Evolutionary conservation across 2,888 invertebrate species (phyloP).

Genomic region (Hydrotaea cyrtoneurina): DNA sequence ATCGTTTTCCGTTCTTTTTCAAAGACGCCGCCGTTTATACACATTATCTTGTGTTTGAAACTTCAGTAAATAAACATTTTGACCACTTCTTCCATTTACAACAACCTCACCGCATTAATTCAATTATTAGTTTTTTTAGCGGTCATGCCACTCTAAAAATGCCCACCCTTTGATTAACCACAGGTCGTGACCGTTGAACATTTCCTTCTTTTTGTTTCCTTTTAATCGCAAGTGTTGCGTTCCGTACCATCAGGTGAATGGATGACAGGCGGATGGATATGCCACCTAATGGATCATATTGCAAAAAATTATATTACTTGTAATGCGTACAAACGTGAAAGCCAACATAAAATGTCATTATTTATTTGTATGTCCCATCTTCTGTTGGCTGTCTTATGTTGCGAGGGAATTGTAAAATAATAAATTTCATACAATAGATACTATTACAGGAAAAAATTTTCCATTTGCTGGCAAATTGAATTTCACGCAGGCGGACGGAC

Average conservation of each 20-base stretch:
- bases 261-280: background rate
- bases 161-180: background rate
- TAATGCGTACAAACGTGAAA: background rate
- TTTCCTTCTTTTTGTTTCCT: background rate
- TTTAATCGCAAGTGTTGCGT: background rate
- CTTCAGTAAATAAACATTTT: too few relatives aligned
- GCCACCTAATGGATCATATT: slow-evolving; percentile 23
- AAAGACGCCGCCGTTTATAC: too few relatives aligned
- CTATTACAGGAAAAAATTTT: background rate
- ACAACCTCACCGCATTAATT: too few relatives aligned
- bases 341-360: slow-evolving; percentile 9
- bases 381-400: background rate
- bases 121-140: background rate
- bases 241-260: background rate
- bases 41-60: too few relatives aligned
- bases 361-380: background rate
- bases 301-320: slow-evolving; percentile 17
- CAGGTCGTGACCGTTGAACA: background rate
- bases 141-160: background rate
- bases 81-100: too few relatives aligned
- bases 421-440: background rate
- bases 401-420: background rate
- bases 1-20: too few relatives aligned
- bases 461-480: background rate
- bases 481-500: background rate